Conservation (phyloP, 2,888 invertebrate genomes). For the Falcaria lacertinaria region DNA sequence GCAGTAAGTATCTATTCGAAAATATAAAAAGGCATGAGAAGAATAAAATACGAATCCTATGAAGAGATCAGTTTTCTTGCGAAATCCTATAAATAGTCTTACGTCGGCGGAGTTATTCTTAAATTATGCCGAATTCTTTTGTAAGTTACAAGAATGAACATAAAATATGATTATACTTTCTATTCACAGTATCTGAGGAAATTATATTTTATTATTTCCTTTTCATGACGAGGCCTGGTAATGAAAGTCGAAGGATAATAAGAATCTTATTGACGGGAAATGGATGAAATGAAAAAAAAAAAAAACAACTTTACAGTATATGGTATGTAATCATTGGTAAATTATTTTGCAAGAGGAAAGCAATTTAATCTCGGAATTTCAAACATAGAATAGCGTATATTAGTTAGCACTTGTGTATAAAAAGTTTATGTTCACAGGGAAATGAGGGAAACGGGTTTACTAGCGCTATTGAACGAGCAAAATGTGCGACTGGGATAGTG, state of each 20-base stretch:
- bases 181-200: too few relatives aligned
- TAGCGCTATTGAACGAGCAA: background rate
- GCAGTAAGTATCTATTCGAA: too few relatives aligned
- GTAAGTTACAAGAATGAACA: background rate
- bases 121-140: too few relatives aligned
- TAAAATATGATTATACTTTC: too few relatives aligned
- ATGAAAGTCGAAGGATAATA: conserved; percentile 27
- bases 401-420: background rate
- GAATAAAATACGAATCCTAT: too few relatives aligned
- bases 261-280: conserved; percentile 26
- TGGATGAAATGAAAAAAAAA: conserved; percentile 26
- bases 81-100: too few relatives aligned
- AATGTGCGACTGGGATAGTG: background rate
- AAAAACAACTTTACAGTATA: too few relatives aligned
- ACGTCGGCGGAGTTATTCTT: too few relatives aligned
- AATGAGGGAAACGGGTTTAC: background rate
- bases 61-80: too few relatives aligned
- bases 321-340: conserved; percentile 35
- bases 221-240: conserved; percentile 15
- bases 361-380: too few relatives aligned
- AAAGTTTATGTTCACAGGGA: background rate
- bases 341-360: conserved; percentile 17
- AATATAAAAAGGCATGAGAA: too few relatives aligned
- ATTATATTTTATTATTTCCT: conserved; percentile 14
- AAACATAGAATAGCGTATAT: too few relatives aligned